These are phyloP conservation scores for Sinotaia quadrata DNA, from an alignment of 2,888 invertebrate genomes.

Conservation along the genomic window DNA sequence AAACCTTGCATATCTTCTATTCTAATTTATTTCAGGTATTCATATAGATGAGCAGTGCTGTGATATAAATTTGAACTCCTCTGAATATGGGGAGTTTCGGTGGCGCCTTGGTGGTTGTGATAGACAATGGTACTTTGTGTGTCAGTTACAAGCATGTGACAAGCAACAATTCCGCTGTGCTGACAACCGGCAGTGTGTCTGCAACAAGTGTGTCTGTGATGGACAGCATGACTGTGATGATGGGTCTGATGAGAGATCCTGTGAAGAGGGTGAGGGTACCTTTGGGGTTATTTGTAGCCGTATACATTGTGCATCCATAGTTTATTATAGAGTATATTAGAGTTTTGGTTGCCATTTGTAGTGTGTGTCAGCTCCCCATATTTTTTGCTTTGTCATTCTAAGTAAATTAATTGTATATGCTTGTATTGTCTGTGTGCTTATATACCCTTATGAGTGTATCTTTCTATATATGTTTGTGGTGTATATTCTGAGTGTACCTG, in stretches of 20 bases:
- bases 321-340: too few relatives aligned
- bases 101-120: constrained; percentile 54
- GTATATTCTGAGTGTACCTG: too few relatives aligned
- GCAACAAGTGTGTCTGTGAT: constrained; percentile 52
- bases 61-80: constrained; percentile 31
- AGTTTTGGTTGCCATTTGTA: not conserved
- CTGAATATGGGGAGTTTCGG: constrained; percentile 72
- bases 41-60: constrained; percentile 35
- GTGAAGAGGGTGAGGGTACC: constrained; percentile 36
- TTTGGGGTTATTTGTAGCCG: not conserved
- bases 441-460: too few relatives aligned
- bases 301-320: not conserved
- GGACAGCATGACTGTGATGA: constrained; percentile 53
- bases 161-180: constrained; percentile 48
- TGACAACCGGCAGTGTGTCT: constrained; percentile 49
- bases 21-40: constrained; percentile 29
- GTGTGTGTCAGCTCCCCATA: too few relatives aligned
- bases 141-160: constrained; percentile 51
- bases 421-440: too few relatives aligned
- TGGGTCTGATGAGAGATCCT: constrained; percentile 55
- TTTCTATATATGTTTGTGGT: too few relatives aligned
- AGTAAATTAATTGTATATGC: too few relatives aligned
- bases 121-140: constrained; percentile 45
- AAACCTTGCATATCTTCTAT: too few relatives aligned
- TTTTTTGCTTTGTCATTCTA: too few relatives aligned